phyloP scores from a whole-genome alignment of 2,113 vertebrate genomes.

The Antechinus flavipes region DNA sequence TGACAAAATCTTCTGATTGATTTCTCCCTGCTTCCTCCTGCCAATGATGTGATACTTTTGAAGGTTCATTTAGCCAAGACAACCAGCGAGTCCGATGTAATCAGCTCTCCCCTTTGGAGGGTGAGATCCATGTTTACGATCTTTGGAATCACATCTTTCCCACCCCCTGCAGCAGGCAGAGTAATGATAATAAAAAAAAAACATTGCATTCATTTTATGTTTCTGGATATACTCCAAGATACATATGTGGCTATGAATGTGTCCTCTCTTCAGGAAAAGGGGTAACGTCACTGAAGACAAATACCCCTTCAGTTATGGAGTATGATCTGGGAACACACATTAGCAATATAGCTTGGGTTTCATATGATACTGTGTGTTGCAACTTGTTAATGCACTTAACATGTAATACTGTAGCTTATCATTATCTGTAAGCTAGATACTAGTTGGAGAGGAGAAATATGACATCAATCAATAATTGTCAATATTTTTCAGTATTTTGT shows the following conservation, averaged over 20 bases:
- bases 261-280: constrained; percentile 34
- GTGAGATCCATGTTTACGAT: neutral
- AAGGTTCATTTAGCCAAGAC: neutral
- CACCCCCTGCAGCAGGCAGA: neutral
- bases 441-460: neutral
- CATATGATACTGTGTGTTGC: neutral
- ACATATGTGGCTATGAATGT: neutral
- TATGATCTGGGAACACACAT: neutral
- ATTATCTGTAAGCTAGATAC: neutral
- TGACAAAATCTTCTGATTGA: neutral
- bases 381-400: neutral
- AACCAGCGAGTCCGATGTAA: neutral
- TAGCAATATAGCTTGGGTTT: neutral
- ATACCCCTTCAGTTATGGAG: neutral
- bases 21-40: neutral
- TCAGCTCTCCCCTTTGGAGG: neutral
- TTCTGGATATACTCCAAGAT: neutral
- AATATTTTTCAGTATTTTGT: neutral
- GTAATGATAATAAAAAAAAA: neutral
- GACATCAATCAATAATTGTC: neutral
- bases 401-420: neutral
- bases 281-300: neutral
- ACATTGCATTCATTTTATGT: neutral
- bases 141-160: neutral
- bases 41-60: neutral